Percentiles rank a stretch among this genome's conserved stretches.
Conservation (phyloP, 64 coral and sea anemone genomes). For the Porites lutea region DNA sequence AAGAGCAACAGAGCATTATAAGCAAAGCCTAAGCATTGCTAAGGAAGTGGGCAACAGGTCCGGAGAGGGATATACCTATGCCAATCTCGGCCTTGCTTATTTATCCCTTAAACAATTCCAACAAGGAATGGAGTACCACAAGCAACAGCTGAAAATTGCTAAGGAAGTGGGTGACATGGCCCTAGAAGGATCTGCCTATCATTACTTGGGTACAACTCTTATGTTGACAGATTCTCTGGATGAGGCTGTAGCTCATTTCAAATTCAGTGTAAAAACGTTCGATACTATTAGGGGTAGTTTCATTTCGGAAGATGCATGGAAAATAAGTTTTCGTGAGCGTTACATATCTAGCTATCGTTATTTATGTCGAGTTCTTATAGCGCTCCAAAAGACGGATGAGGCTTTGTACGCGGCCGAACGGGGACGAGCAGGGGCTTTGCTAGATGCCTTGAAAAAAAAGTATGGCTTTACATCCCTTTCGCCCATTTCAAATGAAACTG, state of each 20-base stretch:
- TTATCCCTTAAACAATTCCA: too few relatives aligned
- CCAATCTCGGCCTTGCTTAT: too few relatives aligned
- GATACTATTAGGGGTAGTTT: not conserved
- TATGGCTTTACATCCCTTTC: not conserved
- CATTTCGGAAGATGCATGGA: not conserved
- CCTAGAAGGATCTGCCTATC: too few relatives aligned
- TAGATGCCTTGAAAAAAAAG: not conserved
- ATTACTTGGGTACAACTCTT: too few relatives aligned
- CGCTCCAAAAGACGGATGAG: not conserved
- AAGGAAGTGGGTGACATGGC: too few relatives aligned
- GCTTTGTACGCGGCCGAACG: constrained; percentile 35
- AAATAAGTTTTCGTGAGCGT: constrained; percentile 1
- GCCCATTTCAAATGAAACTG: not conserved
- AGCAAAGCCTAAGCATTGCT: too few relatives aligned
- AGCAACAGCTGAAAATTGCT: too few relatives aligned
- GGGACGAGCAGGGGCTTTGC: not conserved
- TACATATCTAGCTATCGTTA: not conserved
- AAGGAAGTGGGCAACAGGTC: too few relatives aligned
- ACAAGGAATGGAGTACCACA: too few relatives aligned
- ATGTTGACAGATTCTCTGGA: not conserved
- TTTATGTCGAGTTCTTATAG: not conserved
- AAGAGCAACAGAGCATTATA: too few relatives aligned
- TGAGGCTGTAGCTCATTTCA: not conserved
- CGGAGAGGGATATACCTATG: too few relatives aligned
- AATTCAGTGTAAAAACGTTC: not conserved